A percentile compares a stretch with the other conserved stretches of the same genome.
phyloP scores from a whole-genome alignment of 2,113 vertebrate species.

The Epinephelus fuscoguttatus region DNA sequence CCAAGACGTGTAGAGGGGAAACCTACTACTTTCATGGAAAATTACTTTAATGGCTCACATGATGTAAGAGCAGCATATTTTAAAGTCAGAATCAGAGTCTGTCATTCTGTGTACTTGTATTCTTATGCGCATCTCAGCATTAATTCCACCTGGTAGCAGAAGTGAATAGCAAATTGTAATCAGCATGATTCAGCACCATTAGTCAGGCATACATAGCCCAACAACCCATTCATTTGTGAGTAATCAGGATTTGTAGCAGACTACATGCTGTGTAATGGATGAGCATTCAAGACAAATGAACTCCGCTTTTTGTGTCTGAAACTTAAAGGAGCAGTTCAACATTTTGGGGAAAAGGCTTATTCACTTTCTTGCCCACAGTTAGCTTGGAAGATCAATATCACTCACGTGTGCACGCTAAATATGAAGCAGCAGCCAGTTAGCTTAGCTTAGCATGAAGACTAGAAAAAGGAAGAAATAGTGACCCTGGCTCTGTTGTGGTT shows the following conservation, averaged over 20 bases:
- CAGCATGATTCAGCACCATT: conserved; percentile 1
- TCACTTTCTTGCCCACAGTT: not conserved
- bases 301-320: not conserved
- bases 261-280: not conserved
- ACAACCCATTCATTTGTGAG: conserved; percentile 8
- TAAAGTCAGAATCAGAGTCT: not conserved
- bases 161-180: not conserved
- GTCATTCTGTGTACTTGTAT: not conserved
- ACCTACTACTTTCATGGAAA: not conserved
- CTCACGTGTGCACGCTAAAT: not conserved
- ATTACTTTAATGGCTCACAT: not conserved
- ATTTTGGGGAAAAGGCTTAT: not conserved
- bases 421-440: not conserved
- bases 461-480: not conserved
- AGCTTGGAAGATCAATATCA: not conserved
- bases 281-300: not conserved
- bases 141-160: not conserved
- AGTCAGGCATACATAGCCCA: not conserved
- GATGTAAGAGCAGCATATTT: not conserved
- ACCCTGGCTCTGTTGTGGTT: no score
- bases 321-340: not conserved
- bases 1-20: not conserved
- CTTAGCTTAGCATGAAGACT: not conserved
- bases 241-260: conserved; percentile 20
- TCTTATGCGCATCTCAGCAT: not conserved